These are phyloP conservation scores for Lamellibrachia satsuma DNA, from an alignment of 2,888 invertebrate genomes.

Conservation along the genomic window DNA sequence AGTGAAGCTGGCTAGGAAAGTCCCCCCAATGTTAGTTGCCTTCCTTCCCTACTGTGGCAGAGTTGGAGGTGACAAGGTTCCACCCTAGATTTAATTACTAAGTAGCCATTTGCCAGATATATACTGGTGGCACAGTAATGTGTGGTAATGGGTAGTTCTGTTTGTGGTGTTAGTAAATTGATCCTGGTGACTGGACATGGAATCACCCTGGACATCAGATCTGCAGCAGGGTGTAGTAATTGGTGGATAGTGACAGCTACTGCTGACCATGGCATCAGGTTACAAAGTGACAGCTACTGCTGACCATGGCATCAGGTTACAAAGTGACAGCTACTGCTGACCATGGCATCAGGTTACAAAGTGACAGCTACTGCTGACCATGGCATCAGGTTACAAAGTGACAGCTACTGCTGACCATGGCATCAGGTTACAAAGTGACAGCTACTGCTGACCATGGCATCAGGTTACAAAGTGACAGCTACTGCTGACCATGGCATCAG, in stretches of 20 bases:
- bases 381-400: too few relatives aligned
- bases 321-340: neutral
- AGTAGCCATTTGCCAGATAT: neutral
- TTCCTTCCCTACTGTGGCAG: neutral
- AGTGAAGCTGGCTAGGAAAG: neutral
- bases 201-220: neutral
- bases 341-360: neutral
- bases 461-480: too few relatives aligned
- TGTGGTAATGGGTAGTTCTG: neutral
- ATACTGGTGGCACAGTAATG: neutral
- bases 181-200: neutral
- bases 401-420: neutral
- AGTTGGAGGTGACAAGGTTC: neutral
- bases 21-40: neutral
- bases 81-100: neutral
- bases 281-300: neutral
- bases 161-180: neutral
- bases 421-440: too few relatives aligned
- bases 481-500: neutral
- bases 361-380: neutral
- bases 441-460: neutral
- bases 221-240: neutral
- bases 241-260: neutral
- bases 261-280: neutral
- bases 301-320: too few relatives aligned